These are phyloP conservation scores for Morus bassanus DNA, from an alignment of 2,797 vertebrate genomes.

Conservation along the genomic window DNA sequence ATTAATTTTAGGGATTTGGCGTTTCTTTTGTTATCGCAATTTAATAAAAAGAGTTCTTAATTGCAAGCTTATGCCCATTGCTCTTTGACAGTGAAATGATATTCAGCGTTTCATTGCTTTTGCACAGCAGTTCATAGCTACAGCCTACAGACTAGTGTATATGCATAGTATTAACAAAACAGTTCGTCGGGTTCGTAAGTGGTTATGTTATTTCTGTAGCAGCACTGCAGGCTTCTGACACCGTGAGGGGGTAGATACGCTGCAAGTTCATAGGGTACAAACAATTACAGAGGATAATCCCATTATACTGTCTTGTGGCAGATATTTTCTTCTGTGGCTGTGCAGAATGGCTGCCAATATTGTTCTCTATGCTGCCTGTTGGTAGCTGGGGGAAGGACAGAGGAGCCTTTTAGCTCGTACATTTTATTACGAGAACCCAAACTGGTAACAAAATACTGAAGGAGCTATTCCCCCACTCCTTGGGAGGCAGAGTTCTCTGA, in stretches of 20 bases:
- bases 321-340: not conserved
- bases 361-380: not conserved
- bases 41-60: not conserved
- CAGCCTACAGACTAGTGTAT: not conserved
- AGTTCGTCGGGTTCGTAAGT: not conserved
- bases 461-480: not conserved
- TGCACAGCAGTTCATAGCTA: not conserved
- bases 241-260: not conserved
- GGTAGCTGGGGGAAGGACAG: not conserved
- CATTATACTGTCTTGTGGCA: not conserved
- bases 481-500: not conserved
- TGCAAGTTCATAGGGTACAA: not conserved
- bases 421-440: not conserved
- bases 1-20: not conserved
- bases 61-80: not conserved
- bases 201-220: not conserved
- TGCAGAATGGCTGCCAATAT: not conserved
- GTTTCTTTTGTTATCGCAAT: not conserved
- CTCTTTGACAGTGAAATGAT: not conserved
- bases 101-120: not conserved
- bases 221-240: not conserved
- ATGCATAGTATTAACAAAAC: not conserved
- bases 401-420: not conserved
- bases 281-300: not conserved
- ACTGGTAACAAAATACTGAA: not conserved